Evolutionary conservation across 2,888 invertebrate species (phyloP), one percentile per base, ranked within the genome.

Genomic region (Nymphalis polychloros): DNA sequence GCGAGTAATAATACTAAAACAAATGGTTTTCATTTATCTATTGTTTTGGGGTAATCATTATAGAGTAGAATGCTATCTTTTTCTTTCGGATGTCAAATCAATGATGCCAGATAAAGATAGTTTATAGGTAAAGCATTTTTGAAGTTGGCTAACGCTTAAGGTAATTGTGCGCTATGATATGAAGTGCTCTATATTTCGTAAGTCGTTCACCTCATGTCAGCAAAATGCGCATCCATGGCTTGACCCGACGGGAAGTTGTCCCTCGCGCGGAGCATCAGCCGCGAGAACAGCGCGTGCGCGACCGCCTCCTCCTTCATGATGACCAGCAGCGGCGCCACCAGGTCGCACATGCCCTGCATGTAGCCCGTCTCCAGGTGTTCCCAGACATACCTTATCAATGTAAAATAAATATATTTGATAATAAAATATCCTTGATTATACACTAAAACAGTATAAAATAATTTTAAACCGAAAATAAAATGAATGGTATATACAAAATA

Each of bases 281-380:
- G 95, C 76, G 96, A 96, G 90, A 99, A 99, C 82, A 98, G 97
- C 69, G 97, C 97, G 84, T 98, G 98, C 0, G 98, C 96, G 16
- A 96, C 88, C 0, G 97, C 96, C 87, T 98, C 98, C 84, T 99
- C 98, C 81, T 97, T 96, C 90, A 98, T 96, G 80, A 97, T 96
- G 19, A 98, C 98, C 23, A 99, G 93, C 1, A 99, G 91, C 0
- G 98, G 98, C 0, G 98, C 98, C 0, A 96, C 97, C 70, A 99
- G 93, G 89, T 98, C 98, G 86, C 98, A 98, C 98, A 98, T 99
- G 78, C 98, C 98, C 87, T 98, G 98, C 94, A 98, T 97, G 90
- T 99, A 99, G 16, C 98, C 98, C 49, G 96, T 95, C 61, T 98
- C 98, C 75, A 99, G 89, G 84, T 98, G 97, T 83, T 98, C 97